Evolutionary conservation across 1,140 invertebrate genomes (phyloP).

Genomic region (Drosophila jambulina): DNA sequence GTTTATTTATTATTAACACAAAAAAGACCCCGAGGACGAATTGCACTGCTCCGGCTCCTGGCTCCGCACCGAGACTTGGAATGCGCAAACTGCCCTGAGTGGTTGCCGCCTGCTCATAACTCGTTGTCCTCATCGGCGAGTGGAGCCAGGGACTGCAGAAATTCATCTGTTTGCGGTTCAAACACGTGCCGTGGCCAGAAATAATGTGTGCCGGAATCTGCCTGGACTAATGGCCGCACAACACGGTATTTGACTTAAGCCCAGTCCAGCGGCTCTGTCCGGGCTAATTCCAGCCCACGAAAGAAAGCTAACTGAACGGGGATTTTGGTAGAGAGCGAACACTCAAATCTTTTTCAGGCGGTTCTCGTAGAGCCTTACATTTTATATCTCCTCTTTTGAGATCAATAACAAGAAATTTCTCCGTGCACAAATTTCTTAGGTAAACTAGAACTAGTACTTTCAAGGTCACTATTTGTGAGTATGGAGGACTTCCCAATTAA

Average conservation of each 20-base stretch:
- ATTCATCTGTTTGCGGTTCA: conserved; percentile 81
- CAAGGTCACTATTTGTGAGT: too few species aligned
- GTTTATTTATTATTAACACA: conserved; percentile 83
- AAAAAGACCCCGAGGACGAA: conserved; percentile 81
- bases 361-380: background rate
- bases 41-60: conserved; percentile 52
- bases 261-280: conserved; percentile 19
- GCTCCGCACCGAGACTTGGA: conserved; percentile 27
- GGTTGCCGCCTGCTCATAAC: conserved; percentile 68
- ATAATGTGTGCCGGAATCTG: conserved; percentile 71
- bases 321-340: background rate
- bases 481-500: too few species aligned
- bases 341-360: background rate
- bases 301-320: conserved; percentile 11
- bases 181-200: conserved; percentile 72
- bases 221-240: conserved; percentile 64
- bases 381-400: background rate
- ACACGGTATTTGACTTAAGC: conserved; percentile 53
- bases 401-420: too few species aligned
- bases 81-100: conserved; percentile 65
- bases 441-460: too few species aligned
- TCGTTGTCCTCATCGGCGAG: conserved; percentile 57
- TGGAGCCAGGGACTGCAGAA: conserved; percentile 63
- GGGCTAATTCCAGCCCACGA: background rate
- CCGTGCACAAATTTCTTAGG: too few species aligned